Conservation (phyloP, 1,140 invertebrate species). For the Chrysoperla carnea region DNA sequence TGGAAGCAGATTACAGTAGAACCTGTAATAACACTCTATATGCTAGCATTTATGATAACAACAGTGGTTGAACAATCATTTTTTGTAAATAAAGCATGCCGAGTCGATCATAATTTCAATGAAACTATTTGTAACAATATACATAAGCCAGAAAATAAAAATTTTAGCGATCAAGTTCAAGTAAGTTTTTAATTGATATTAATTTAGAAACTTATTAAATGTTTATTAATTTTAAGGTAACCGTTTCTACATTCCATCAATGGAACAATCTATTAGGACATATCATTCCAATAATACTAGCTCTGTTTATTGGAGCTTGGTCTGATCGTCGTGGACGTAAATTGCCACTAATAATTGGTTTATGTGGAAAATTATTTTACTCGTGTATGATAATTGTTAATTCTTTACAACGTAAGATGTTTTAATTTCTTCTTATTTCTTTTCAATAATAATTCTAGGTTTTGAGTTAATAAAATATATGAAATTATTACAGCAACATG, state of each 20-base stretch:
- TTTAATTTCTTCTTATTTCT: background rate
- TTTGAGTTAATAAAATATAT: background rate
- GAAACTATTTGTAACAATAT: constrained; percentile 44
- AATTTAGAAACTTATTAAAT: background rate
- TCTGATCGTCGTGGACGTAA: constrained; percentile 54
- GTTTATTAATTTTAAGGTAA: constrained; percentile 27
- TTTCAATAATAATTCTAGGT: background rate
- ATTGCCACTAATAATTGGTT: constrained; percentile 42
- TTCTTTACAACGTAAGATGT: constrained; percentile 26
- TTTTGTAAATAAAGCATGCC: constrained; percentile 52
- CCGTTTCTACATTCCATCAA: constrained; percentile 51
- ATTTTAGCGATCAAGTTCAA: constrained; percentile 44
- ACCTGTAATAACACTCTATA: constrained; percentile 59
- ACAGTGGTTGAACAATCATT: constrained; percentile 59
- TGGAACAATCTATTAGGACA: constrained; percentile 55
- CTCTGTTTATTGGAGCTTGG: constrained; percentile 57
- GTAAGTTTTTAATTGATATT: background rate
- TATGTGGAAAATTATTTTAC: constrained; percentile 53
- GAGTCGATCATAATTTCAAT: constrained; percentile 43
- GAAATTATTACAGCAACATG: constrained; percentile 27
- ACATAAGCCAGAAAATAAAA: constrained; percentile 24
- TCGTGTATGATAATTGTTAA: constrained; percentile 53
- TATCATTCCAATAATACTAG: constrained; percentile 48
- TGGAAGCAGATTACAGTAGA: constrained; percentile 38
- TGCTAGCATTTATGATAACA: constrained; percentile 64